Percentiles rank a stretch among this genome's conserved stretches.
phyloP scores from a whole-genome alignment of 2,888 invertebrate genomes.

The Conomelus anceps region DNA sequence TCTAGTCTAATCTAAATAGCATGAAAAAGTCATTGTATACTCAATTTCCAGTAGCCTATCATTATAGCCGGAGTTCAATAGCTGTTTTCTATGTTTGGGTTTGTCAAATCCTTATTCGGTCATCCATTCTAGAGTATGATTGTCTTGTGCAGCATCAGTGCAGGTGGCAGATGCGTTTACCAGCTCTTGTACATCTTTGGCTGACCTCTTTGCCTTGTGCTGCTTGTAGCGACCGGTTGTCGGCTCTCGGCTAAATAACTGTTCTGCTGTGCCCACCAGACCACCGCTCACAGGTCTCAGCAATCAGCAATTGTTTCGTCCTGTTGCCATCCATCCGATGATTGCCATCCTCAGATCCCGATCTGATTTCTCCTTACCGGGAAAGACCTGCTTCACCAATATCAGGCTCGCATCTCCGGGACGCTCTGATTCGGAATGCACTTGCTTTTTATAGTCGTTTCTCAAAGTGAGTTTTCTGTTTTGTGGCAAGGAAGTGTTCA shows the following conservation, averaged over 20 bases:
- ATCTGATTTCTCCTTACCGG: background rate
- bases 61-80: background rate
- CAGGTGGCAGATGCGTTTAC: background rate
- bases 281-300: too few relatives aligned
- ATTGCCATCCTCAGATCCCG: background rate
- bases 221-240: background rate
- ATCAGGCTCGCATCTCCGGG: too few relatives aligned
- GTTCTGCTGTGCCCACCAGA: background rate
- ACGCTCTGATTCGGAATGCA: background rate
- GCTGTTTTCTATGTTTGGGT: background rate
- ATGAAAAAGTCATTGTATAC: too few relatives aligned
- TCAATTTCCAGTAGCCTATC: background rate
- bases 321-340: background rate
- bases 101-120: background rate
- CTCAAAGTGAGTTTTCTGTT: background rate
- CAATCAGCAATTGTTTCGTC: background rate
- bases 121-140: background rate
- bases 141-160: background rate
- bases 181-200: background rate
- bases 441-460: background rate
- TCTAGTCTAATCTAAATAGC: too few relatives aligned
- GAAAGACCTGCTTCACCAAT: background rate
- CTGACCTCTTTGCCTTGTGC: background rate
- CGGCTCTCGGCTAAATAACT: background rate
- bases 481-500: background rate